These are phyloP conservation scores for Syrrhaptes paradoxus DNA, from an alignment of 2,113 vertebrate genomes.

Conservation along the genomic window DNA sequence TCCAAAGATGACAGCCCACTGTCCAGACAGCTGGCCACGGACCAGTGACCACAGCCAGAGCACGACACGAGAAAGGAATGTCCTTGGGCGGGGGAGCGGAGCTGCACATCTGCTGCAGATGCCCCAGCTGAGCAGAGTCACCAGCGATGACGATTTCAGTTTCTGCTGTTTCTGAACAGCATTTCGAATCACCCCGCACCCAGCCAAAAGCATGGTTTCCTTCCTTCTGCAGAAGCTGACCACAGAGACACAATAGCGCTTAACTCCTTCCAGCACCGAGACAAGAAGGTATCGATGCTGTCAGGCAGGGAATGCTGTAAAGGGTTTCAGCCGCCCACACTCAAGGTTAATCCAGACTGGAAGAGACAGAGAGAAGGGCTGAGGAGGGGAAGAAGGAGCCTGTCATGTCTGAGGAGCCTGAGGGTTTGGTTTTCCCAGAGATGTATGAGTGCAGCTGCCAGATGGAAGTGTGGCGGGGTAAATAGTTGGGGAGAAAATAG, in stretches of 20 bases:
- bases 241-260: background rate
- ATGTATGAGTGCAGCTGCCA: background rate
- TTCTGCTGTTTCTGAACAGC: background rate
- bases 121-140: background rate
- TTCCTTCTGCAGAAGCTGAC: background rate
- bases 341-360: background rate
- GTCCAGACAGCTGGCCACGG: background rate
- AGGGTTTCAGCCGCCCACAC: fast-evolving
- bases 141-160: fast-evolving
- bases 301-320: fast-evolving
- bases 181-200: background rate
- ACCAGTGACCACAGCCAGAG: background rate
- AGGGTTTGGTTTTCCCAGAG: background rate
- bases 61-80: conserved; percentile 40
- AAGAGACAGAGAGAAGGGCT: background rate
- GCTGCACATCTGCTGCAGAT: conserved; percentile 13
- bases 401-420: background rate
- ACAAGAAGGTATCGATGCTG: fast-evolving
- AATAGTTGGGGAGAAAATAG: background rate
- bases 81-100: background rate
- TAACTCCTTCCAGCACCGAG: background rate
- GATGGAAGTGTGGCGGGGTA: background rate
- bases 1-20: conserved; percentile 2
- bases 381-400: background rate
- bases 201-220: background rate